phyloP scores from a whole-genome alignment of 2,888 invertebrate genomes.

The Aethes cnicana region DNA sequence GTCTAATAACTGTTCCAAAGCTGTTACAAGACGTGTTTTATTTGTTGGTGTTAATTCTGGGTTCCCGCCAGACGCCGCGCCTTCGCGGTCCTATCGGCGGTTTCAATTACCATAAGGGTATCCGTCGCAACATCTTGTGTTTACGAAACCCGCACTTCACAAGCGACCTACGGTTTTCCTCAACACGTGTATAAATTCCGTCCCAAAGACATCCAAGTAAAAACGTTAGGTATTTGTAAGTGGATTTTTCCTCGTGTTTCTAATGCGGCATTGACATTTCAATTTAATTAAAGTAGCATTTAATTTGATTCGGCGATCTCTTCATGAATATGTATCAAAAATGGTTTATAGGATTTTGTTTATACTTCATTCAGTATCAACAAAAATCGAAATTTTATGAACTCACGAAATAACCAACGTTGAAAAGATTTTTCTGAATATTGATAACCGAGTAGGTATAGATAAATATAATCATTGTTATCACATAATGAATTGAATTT shows the following conservation, averaged over 20 bases:
- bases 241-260: not conserved
- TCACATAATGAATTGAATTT: too few species aligned
- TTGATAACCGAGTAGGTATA: too few species aligned
- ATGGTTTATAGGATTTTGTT: too few species aligned
- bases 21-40: too few species aligned
- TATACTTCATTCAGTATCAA: too few species aligned
- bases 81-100: slow-evolving; percentile 22
- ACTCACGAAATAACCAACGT: too few species aligned
- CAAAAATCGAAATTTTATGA: too few species aligned
- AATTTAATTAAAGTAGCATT: slow-evolving; percentile 1
- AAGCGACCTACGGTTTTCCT: slow-evolving; percentile 9
- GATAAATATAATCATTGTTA: too few species aligned
- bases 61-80: slow-evolving; percentile 3
- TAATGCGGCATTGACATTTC: slow-evolving; percentile 7
- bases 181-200: slow-evolving; percentile 16
- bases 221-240: not conserved
- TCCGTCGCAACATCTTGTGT: slow-evolving; percentile 26
- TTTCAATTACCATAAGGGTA: slow-evolving; percentile 35
- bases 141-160: slow-evolving; percentile 25
- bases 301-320: not conserved
- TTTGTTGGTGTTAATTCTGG: slow-evolving; percentile 17
- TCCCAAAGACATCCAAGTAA: not conserved
- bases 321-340: too few species aligned
- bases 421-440: too few species aligned
- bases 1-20: too few species aligned